Conservation (phyloP, 2,888 invertebrate genomes). For the Oeneis ivallda region DNA sequence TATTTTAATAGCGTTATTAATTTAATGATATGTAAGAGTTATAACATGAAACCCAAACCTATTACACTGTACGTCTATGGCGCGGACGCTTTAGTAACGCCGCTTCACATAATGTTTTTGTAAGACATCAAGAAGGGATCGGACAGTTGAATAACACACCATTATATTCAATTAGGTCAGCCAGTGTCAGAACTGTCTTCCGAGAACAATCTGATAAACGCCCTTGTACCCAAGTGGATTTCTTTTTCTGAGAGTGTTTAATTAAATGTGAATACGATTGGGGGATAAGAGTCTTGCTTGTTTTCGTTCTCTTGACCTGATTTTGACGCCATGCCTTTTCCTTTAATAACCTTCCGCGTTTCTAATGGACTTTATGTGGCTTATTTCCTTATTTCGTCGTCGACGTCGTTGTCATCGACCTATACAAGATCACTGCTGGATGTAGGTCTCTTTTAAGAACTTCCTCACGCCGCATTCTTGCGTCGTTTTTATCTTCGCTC, state of each 20-base stretch:
- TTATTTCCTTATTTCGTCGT: background rate
- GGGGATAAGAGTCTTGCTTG: slow-evolving; percentile 52
- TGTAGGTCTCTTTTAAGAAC: too few species aligned
- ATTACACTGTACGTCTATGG: slow-evolving; percentile 42
- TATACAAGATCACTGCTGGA: too few species aligned
- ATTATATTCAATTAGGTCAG: slow-evolving; percentile 81
- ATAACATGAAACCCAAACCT: slow-evolving; percentile 55
- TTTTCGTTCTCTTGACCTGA: slow-evolving; percentile 44
- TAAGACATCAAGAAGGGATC: slow-evolving; percentile 64
- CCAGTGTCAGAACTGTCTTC: slow-evolving; percentile 69
- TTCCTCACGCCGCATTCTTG: too few species aligned
- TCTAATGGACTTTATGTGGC: background rate
- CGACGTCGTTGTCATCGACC: too few species aligned
- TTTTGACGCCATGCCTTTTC: slow-evolving; percentile 17
- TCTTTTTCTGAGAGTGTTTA: slow-evolving; percentile 71
- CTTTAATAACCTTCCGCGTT: slow-evolving; percentile 3
- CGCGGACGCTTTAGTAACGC: slow-evolving; percentile 43
- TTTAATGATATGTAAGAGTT: slow-evolving; percentile 65
- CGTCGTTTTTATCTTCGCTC: too few species aligned
- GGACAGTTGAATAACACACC: slow-evolving; percentile 68
- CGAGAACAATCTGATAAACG: slow-evolving; percentile 75
- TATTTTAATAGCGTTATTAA: slow-evolving; percentile 60
- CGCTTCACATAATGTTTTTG: slow-evolving; percentile 61
- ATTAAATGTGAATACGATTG: slow-evolving; percentile 68
- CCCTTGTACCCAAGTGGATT: slow-evolving; percentile 67